These are phyloP conservation scores for Apis florea DNA, from an alignment of 1,140 invertebrate species.

Conservation along the genomic window DNA sequence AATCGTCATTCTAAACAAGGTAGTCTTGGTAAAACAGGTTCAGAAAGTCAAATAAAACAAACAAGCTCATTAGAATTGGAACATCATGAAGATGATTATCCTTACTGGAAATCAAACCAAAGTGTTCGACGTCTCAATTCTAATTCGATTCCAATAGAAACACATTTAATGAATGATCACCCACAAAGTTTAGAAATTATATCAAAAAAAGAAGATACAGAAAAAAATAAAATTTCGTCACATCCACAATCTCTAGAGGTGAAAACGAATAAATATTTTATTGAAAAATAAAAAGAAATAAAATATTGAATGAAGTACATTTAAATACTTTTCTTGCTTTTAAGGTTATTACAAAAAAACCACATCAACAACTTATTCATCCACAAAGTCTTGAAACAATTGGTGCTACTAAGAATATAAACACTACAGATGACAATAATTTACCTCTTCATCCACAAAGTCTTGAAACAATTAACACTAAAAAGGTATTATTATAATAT, in stretches of 20 bases:
- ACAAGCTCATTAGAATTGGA: constrained; percentile 77
- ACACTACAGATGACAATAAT: constrained; percentile 78
- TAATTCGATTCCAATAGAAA: constrained; percentile 75
- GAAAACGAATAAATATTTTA: neutral
- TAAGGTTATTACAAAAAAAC: constrained; percentile 77
- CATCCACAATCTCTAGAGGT: constrained; percentile 79
- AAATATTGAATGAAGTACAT: neutral
- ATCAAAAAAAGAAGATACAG: constrained; percentile 74
- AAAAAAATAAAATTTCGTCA: constrained; percentile 78
- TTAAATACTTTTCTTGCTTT: neutral
- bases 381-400: constrained; percentile 79
- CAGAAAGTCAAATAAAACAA: constrained; percentile 78
- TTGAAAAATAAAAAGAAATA: neutral
- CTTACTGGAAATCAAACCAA: constrained; percentile 76
- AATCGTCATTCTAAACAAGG: constrained; percentile 74
- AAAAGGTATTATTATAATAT: constrained; percentile 68
- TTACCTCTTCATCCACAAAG: constrained; percentile 79
- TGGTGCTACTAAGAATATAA: constrained; percentile 76
- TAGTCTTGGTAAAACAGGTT: constrained; percentile 76
- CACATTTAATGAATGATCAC: constrained; percentile 73
- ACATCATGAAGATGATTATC: constrained; percentile 72
- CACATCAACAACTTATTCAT: constrained; percentile 76
- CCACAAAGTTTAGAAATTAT: constrained; percentile 78
- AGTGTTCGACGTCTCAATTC: constrained; percentile 73
- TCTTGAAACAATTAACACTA: constrained; percentile 78